These are phyloP conservation scores for Otolemur crassicaudatus DNA, from an alignment of 2,797 vertebrate species.

Conservation along the genomic window DNA sequence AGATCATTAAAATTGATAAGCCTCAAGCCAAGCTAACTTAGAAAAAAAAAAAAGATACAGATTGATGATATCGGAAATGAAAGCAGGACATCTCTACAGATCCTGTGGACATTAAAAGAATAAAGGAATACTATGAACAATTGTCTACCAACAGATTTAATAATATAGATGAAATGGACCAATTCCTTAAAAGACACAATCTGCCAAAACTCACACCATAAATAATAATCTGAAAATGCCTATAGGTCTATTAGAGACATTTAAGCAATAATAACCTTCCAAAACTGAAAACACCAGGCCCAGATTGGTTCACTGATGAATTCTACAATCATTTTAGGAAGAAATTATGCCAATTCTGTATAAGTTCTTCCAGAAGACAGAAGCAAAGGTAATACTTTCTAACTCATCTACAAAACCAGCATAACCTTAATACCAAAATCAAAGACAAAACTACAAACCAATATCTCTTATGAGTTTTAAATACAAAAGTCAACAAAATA, in stretches of 20 bases:
- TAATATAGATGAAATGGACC: background rate
- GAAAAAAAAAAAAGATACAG: background rate
- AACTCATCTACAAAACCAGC: background rate
- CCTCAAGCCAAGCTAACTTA: background rate
- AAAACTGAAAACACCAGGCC: background rate
- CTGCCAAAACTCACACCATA: background rate
- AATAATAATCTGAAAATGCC: background rate
- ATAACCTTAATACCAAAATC: background rate
- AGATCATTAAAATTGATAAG: background rate
- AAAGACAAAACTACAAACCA: background rate
- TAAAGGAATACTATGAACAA: background rate
- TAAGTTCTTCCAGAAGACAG: background rate
- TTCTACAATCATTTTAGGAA: background rate
- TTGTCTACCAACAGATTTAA: background rate
- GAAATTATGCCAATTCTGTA: background rate
- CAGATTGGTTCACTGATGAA: background rate
- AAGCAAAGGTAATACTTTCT: background rate
- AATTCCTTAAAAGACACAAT: background rate
- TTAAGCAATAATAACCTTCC: background rate
- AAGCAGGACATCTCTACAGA: background rate
- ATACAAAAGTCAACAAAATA: background rate
- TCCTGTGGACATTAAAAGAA: background rate
- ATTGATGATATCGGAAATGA: background rate
- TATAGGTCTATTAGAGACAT: background rate
- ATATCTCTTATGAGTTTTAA: background rate